Evolutionary conservation across 2,113 vertebrate genomes (phyloP), one percentile per base, ranked within the genome.

Genomic region (Ivindomyrus marchei): DNA sequence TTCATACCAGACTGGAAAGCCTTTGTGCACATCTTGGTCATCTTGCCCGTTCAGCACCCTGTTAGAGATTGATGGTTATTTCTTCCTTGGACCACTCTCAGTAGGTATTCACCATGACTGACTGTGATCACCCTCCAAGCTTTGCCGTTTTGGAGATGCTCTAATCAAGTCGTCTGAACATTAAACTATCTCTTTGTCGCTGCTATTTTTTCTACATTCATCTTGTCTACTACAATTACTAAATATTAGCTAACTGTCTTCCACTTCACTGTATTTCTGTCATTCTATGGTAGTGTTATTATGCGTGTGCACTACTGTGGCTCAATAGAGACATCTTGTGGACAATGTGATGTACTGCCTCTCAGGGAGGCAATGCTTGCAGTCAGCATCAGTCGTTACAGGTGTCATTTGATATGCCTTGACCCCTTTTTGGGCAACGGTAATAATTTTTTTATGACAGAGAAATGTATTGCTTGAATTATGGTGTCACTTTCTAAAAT

Each of bases 241-340:
- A 62, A 62, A 62, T n/a, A 8, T 58, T 58, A n/a, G 56, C 24
- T 56, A 52, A 52, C 50, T 56, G 53, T 56, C 5, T 56, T 56
- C 53, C 53, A 56, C 53, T 56, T 56, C 53, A 52, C 50, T n/a
- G 56, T 62, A n/a, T n/a, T n/a, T 62, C 24, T 62, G 56, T 58
- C 21, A 58, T 58, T 13, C 70, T 77, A 39, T 15, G 31, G 10
- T 80, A 19, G 74, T 36, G 36, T 42, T 42, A 42, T 80, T 36
- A 80, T 80, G 2, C 15, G 2, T 15, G 2, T 86, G 45, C 46
- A 31, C 45, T 10, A 47, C 47, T 13, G 47, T 11, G 21, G 19
- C 17, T 58, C 49, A 50, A 45, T 74, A 87, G 66, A 89, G 90
- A 74, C 92, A 90, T 45, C 87, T 31, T 56, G 90, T 74, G 90